Base-by-base conservation (phyloP, 1,140 invertebrate species). In the Agraylea sexmaculata region DNA sequence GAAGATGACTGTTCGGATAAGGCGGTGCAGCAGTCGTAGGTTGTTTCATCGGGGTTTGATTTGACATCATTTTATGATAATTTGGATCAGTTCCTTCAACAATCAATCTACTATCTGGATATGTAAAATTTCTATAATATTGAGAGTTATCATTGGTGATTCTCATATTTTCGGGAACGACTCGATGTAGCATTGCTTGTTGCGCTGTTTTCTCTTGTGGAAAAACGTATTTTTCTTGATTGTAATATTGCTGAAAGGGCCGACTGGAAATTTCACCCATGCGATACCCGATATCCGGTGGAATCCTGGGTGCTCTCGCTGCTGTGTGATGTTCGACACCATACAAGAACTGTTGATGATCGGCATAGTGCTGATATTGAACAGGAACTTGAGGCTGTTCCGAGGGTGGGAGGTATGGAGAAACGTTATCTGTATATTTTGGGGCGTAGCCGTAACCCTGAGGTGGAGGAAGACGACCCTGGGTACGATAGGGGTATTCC, bases 371-470 rank as follows among this genome's bases (percentile, higher is more conserved):
- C n/a, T n/a, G n/a, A 40, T 21, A 34, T 44, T 44, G 7, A 11
- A 15, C 1, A 27, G 35, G 12, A 29, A 22, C 2, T 43, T n/a
- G n/a, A n/a, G n/a, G n/a, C n/a, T n/a, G n/a, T n/a, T n/a, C n/a
- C n/a, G n/a, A n/a, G 18, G 17, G 29, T 31, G n/a, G 30, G 37
- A 7, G 8, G 25, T 12, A 8, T 8, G 8, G 44, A 54, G 29
- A 43, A 60, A 62, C 35, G 56, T 53, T 38, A 57, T 36, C 37
- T 63, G 58, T 59, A 56, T 61, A 49, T 60, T 62, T 49, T 58
- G 58, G 35, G 57, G 46, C 37, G 53, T 50, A n/a, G n/a, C n/a
- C n/a, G 56, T 37, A 51, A 51, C 52, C 43, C 55, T 54, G 45
- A 47, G n/a, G n/a, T 27, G 50, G 43, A 28, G 53, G 8, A 36